Percentiles rank a stretch among this genome's conserved stretches.
Evolutionary conservation across 2,888 invertebrate species (phyloP).

Genomic region (Lycophotia porphyrea): DNA sequence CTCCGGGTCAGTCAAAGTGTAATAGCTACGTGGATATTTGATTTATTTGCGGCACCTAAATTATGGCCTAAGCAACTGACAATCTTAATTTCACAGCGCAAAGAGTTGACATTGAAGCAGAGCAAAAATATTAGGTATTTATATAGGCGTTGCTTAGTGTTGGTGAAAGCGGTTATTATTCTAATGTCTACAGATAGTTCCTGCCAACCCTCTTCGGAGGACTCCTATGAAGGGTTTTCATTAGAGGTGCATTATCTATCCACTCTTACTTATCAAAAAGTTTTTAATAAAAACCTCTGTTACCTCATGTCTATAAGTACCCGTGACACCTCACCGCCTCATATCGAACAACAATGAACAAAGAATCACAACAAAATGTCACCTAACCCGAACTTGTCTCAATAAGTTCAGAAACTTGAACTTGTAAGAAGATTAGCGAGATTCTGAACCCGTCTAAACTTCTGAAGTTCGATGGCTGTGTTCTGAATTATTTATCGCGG

Average conservation of each 20-base stretch:
- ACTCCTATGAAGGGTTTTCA: constrained; percentile 34
- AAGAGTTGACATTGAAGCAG: neutral
- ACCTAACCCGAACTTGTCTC: constrained; percentile 38
- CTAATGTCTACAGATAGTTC: neutral
- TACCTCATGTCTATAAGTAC: neutral
- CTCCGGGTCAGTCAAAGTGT: neutral
- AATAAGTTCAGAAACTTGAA: constrained; percentile 59
- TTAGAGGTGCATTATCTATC: constrained; percentile 18
- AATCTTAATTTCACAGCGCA: neutral
- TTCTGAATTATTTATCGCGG: constrained; percentile 66
- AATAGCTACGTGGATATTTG: neutral
- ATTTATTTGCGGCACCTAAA: neutral
- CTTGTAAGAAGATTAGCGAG: constrained; percentile 64
- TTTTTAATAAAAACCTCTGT: neutral
- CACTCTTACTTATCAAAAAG: constrained; percentile 22
- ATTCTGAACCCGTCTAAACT: constrained; percentile 56
- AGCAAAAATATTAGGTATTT: neutral
- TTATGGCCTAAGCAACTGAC: neutral
- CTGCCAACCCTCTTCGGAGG: constrained; percentile 23
- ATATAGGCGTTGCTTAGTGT: neutral
- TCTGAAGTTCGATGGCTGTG: constrained; percentile 57
- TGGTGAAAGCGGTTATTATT: neutral
- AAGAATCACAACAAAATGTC: constrained; percentile 53
- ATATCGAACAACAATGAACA: constrained; percentile 19
- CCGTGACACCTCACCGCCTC: neutral